Percentiles rank a stretch among this genome's conserved stretches.
These are phyloP conservation scores for Selene dorsalis DNA, from an alignment of 2,797 vertebrate genomes.

Conservation along the genomic window DNA sequence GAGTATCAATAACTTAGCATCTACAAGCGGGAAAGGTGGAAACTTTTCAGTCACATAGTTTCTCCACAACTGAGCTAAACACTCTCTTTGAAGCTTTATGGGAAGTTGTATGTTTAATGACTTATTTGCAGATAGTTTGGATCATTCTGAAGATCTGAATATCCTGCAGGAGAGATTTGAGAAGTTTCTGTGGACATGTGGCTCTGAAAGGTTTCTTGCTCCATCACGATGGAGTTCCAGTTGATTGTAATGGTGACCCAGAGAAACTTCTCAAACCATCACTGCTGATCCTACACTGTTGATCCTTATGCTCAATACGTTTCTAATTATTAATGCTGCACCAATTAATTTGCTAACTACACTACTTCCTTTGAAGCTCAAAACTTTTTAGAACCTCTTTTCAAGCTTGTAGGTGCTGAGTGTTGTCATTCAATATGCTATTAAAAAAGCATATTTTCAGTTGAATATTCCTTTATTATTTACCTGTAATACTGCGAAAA, in stretches of 20 bases:
- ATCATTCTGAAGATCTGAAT: slow-evolving; percentile 6
- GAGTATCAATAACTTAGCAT: slow-evolving; percentile 2
- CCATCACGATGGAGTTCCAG: slow-evolving; percentile 6
- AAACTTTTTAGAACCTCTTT: slow-evolving; percentile 30
- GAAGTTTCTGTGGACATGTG: slow-evolving; percentile 7
- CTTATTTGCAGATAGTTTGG: slow-evolving; percentile 3
- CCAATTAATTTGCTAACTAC: slow-evolving; percentile 38
- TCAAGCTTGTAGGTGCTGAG: slow-evolving; percentile 25
- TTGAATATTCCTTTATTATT: slow-evolving; percentile 42
- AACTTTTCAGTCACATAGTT: not conserved
- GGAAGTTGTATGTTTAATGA: not conserved
- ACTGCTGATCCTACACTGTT: slow-evolving; percentile 25
- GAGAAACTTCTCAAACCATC: slow-evolving; percentile 37
- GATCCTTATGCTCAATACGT: slow-evolving; percentile 21
- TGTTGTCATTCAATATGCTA: slow-evolving; percentile 15
- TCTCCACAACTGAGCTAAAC: not conserved
- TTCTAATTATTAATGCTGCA: slow-evolving; percentile 22
- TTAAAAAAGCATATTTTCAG: slow-evolving; percentile 28
- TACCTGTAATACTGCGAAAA: slow-evolving; percentile 8
- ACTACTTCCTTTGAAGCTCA: slow-evolving; percentile 13
- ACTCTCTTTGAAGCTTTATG: not conserved
- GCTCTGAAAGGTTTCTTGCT: slow-evolving; percentile 19
- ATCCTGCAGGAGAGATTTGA: slow-evolving; percentile 28
- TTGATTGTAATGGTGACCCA: slow-evolving; percentile 16
- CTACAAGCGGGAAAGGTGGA: not conserved